Conservation (phyloP, 2,888 invertebrate species). For the Leptinotarsa rubiginosa region DNA sequence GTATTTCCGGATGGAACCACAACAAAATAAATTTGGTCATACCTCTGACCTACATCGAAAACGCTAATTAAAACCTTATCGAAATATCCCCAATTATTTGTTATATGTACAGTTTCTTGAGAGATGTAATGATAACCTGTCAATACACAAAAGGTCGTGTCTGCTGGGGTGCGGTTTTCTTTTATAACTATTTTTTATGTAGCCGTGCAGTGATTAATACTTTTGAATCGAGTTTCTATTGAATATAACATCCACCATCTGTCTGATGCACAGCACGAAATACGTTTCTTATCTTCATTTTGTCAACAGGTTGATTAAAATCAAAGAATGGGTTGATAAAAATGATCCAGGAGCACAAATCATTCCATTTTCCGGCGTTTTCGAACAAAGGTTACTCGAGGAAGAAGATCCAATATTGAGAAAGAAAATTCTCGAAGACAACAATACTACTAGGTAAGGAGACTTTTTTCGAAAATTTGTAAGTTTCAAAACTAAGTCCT, state of each 20-base stretch:
- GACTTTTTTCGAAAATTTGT: too few species aligned
- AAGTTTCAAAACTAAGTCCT: too few species aligned
- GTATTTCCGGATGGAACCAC: background rate
- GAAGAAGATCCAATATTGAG: conserved; percentile 82
- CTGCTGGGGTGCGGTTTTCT: conserved; percentile 39
- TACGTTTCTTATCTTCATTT: background rate
- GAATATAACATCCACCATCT: conserved; percentile 23
- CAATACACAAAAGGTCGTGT: conserved; percentile 26
- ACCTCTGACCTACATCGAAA: conserved; percentile 27
- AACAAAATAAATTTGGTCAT: background rate
- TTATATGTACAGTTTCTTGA: conserved; percentile 24
- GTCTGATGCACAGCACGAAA: conserved; percentile 11
- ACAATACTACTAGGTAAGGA: conserved; percentile 80
- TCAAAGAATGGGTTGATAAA: conserved; percentile 99
- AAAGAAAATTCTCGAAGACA: conserved; percentile 84
- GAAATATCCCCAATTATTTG: conserved; percentile 23
- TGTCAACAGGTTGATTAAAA: conserved; percentile 83
- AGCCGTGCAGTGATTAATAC: conserved; percentile 20
- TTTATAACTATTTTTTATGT: conserved; percentile 23
- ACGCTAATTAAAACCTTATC: conserved; percentile 10
- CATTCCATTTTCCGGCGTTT: conserved; percentile 95
- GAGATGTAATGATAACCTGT: conserved; percentile 38
- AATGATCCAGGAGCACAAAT: conserved; percentile 94
- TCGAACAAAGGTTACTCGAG: conserved; percentile 88
- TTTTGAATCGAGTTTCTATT: conserved; percentile 4